Percentiles rank a stretch among this genome's conserved stretches.
phyloP scores from a whole-genome alignment of 2,113 vertebrate species.

The Callaeas wilsoni region DNA sequence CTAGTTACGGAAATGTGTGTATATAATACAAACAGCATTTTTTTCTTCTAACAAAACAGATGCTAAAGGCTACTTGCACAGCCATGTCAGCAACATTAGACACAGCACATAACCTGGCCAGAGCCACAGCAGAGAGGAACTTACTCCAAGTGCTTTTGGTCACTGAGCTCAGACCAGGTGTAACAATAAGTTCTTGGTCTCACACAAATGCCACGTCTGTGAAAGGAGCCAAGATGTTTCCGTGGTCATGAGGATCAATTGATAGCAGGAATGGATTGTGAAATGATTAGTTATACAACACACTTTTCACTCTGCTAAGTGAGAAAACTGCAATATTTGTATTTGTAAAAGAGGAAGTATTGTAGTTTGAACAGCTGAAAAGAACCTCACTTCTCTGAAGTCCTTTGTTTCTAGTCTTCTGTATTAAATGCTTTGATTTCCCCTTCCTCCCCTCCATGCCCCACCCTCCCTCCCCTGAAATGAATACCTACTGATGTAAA shows the following conservation, averaged over 20 bases:
- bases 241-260: background rate
- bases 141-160: background rate
- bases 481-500: background rate
- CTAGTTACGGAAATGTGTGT: background rate
- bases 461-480: background rate
- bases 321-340: background rate
- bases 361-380: background rate
- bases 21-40: background rate
- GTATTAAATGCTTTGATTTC: background rate
- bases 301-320: background rate
- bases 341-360: background rate
- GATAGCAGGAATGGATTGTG: constrained; percentile 43
- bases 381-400: background rate
- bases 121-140: background rate
- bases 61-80: background rate
- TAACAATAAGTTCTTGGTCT: background rate
- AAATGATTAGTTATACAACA: background rate
- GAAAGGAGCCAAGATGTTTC: constrained; percentile 41
- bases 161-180: background rate
- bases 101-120: background rate
- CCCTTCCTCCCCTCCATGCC: too few species aligned
- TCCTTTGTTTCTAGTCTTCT: background rate
- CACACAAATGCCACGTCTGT: background rate
- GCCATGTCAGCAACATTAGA: background rate
- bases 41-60: constrained; percentile 13